These are phyloP conservation scores for Zaprionus capensis DNA, from an alignment of 1,140 invertebrate genomes.

Conservation along the genomic window DNA sequence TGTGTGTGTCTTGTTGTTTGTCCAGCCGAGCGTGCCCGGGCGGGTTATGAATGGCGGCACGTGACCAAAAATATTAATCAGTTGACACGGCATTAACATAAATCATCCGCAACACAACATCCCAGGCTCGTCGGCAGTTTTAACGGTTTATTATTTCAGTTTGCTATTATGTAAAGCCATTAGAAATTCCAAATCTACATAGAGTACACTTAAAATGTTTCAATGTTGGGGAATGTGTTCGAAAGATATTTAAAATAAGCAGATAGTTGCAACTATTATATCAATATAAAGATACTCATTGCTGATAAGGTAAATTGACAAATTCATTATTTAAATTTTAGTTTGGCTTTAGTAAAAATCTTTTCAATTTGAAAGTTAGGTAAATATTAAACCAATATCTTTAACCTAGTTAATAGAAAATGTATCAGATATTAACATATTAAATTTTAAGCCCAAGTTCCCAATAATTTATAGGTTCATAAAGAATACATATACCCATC, in stretches of 20 bases:
- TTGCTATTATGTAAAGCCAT: conserved; percentile 1
- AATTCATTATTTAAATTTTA: too few species aligned
- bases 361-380: too few species aligned
- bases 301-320: too few species aligned
- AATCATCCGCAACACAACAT: conserved; percentile 78
- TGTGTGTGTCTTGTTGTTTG: conserved; percentile 26
- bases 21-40: conserved; percentile 15
- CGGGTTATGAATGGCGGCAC: conserved; percentile 67
- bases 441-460: too few species aligned
- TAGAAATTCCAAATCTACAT: background rate
- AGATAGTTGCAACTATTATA: background rate
- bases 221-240: background rate
- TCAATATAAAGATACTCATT: background rate
- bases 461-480: too few species aligned
- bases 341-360: too few species aligned
- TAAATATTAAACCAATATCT: too few species aligned
- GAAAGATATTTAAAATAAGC: background rate
- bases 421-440: too few species aligned
- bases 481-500: too few species aligned
- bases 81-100: conserved; percentile 82
- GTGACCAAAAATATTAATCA: conserved; percentile 82
- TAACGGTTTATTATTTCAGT: conserved; percentile 15
- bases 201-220: background rate
- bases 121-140: background rate
- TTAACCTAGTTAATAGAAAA: too few species aligned